Percentiles rank a stretch among this genome's conserved stretches.
These are phyloP conservation scores for Perdita meconis DNA, from an alignment of 2,888 invertebrate species.

Conservation along the genomic window DNA sequence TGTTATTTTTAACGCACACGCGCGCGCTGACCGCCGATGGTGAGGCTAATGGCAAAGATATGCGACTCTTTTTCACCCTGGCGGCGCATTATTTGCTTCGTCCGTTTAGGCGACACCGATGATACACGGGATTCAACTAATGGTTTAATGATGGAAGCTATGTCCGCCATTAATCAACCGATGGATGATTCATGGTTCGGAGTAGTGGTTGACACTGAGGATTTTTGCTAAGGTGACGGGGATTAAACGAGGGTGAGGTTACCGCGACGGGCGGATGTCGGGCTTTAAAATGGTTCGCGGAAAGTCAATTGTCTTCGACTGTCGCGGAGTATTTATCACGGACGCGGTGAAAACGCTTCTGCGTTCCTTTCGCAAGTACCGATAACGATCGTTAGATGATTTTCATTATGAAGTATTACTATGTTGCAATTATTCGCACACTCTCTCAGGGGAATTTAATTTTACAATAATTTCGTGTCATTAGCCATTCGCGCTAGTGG, in stretches of 20 bases:
- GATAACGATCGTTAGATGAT: slow-evolving; percentile 30
- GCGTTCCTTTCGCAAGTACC: slow-evolving; percentile 22
- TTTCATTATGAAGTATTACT: slow-evolving; percentile 25
- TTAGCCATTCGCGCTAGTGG: not conserved
- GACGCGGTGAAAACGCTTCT: slow-evolving; percentile 11
- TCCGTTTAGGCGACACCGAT: not conserved
- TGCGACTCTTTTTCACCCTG: not conserved
- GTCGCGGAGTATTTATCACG: too few species aligned
- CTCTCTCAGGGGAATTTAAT: slow-evolving; percentile 13
- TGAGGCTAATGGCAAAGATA: not conserved
- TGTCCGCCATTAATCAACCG: slow-evolving; percentile 14
- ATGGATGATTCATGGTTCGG: slow-evolving; percentile 9
- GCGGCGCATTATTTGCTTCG: not conserved
- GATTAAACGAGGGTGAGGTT: not conserved
- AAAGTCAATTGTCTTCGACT: too few species aligned
- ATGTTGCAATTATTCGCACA: slow-evolving; percentile 29
- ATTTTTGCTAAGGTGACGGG: not conserved
- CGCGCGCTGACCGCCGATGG: not conserved
- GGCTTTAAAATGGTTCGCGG: too few species aligned
- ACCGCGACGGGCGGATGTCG: too few species aligned
- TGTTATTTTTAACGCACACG: not conserved
- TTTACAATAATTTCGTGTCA: slow-evolving; percentile 20
- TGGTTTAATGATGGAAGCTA: slow-evolving; percentile 3
- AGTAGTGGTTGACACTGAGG: not conserved
- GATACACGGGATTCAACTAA: not conserved